Percentiles rank a stretch among this genome's conserved stretches.
Conservation (phyloP, 2,888 invertebrate species). For the Ctenicera cuprea region DNA sequence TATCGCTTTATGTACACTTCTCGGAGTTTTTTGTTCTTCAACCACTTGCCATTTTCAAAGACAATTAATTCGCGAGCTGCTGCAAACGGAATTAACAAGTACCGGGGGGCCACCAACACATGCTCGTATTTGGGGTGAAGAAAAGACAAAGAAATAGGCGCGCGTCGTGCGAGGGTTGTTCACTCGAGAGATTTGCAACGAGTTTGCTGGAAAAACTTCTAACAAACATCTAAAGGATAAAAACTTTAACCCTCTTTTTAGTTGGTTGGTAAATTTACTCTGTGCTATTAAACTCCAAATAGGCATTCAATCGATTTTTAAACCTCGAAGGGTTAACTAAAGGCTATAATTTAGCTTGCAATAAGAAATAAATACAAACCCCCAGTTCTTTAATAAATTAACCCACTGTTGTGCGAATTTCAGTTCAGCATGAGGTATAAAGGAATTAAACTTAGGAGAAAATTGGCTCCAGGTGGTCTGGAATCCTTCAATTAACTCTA, state of each 20-base stretch:
- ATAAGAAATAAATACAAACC: not conserved
- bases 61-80: constrained; percentile 22
- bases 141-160: constrained; percentile 24
- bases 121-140: constrained; percentile 18
- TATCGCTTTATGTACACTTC: not conserved
- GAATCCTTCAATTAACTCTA: constrained; percentile 40
- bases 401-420: constrained; percentile 42
- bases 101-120: constrained; percentile 12
- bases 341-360: not conserved
- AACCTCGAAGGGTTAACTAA: not conserved
- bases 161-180: constrained; percentile 12
- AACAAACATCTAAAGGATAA: not conserved
- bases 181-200: not conserved
- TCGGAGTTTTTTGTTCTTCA: not conserved
- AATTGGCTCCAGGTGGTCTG: constrained; percentile 47
- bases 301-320: not conserved
- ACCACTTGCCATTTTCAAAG: constrained; percentile 22
- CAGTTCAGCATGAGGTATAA: constrained; percentile 31
- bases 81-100: constrained; percentile 30
- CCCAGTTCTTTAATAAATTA: constrained; percentile 33
- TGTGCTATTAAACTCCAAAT: not conserved
- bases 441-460: constrained; percentile 44
- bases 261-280: too few relatives aligned
- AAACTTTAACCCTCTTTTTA: too few relatives aligned
- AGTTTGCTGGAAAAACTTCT: not conserved